These are phyloP conservation scores for Styela clava DNA, from an alignment of 23 tunicate genomes.

Conservation along the genomic window DNA sequence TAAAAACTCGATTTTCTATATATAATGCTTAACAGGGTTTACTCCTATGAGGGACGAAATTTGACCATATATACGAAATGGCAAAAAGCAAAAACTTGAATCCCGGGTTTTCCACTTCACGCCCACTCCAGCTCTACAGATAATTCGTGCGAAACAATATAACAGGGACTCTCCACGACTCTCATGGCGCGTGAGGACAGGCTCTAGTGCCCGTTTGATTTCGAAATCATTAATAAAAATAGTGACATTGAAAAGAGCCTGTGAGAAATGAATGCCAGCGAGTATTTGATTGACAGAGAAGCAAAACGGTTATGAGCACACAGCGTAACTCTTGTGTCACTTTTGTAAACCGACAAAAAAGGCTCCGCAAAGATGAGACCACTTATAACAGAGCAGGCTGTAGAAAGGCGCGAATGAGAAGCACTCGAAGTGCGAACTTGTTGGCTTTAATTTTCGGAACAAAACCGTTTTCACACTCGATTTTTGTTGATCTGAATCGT, in stretches of 20 bases:
- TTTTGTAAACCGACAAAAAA: constrained; percentile 4
- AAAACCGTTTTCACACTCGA: constrained; percentile 18
- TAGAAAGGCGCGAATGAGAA: constrained; percentile 37
- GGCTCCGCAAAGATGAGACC: constrained; percentile 23
- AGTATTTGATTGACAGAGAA: constrained; percentile 27
- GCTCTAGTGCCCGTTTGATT: background rate
- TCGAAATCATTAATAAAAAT: constrained; percentile 21
- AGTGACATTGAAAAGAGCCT: background rate
- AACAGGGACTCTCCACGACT: constrained; percentile 18
- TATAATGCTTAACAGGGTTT: too few relatives aligned
- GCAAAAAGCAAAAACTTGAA: background rate
- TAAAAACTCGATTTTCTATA: too few relatives aligned
- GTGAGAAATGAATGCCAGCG: background rate
- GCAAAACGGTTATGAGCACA: background rate
- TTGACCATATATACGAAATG: background rate
- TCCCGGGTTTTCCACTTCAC: constrained; percentile 5
- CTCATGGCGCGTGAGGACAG: constrained; percentile 16
- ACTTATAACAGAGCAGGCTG: constrained; percentile 21
- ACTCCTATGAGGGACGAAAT: too few relatives aligned
- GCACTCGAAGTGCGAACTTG: constrained; percentile 22
- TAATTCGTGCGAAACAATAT: constrained; percentile 20
- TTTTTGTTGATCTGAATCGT: background rate
- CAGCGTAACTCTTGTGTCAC: background rate
- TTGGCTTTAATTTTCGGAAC: constrained; percentile 6
- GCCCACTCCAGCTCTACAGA: constrained; percentile 10